Conservation (phyloP, 2,888 invertebrate genomes). For the Corbicula japonica region DNA sequence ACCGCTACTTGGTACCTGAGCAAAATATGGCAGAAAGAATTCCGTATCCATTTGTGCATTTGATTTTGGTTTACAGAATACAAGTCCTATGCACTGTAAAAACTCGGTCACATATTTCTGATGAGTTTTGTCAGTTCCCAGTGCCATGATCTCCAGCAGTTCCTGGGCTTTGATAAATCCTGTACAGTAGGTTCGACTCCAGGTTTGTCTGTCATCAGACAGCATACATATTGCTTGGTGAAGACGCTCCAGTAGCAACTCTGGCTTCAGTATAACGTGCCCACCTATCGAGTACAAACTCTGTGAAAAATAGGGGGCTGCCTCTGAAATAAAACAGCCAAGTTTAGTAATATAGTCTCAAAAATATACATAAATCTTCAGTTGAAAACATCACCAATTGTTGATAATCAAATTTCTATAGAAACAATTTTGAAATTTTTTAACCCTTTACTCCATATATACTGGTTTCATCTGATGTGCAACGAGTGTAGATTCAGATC, state of each 20-base stretch:
- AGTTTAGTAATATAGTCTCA: neutral
- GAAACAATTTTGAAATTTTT: too few species aligned
- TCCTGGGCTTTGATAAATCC: slow-evolving; percentile 59
- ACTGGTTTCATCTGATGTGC: too few species aligned
- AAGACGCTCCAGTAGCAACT: slow-evolving; percentile 56
- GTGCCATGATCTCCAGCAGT: slow-evolving; percentile 3
- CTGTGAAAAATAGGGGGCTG: slow-evolving; percentile 59
- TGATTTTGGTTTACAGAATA: slow-evolving; percentile 53
- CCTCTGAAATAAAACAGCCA: slow-evolving; percentile 61
- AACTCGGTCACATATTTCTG: slow-evolving; percentile 50
- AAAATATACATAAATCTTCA: neutral
- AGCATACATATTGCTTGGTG: slow-evolving; percentile 46
- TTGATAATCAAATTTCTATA: too few species aligned
- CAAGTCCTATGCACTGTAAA: slow-evolving; percentile 66
- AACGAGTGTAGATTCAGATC: too few species aligned
- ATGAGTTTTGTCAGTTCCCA: slow-evolving; percentile 5
- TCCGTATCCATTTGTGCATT: slow-evolving; percentile 26
- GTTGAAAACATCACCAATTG: neutral
- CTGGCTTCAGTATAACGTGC: slow-evolving; percentile 64
- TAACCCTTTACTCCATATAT: too few species aligned
- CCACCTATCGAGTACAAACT: slow-evolving; percentile 56
- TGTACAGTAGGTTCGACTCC: slow-evolving; percentile 58
- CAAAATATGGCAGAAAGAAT: slow-evolving; percentile 70
- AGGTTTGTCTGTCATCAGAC: slow-evolving; percentile 62
- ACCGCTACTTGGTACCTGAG: slow-evolving; percentile 42